Percentiles rank a stretch among this genome's conserved stretches.
Evolutionary conservation across 2,888 invertebrate genomes (phyloP).

Genomic region (Pristionchus fissidentatus): DNA sequence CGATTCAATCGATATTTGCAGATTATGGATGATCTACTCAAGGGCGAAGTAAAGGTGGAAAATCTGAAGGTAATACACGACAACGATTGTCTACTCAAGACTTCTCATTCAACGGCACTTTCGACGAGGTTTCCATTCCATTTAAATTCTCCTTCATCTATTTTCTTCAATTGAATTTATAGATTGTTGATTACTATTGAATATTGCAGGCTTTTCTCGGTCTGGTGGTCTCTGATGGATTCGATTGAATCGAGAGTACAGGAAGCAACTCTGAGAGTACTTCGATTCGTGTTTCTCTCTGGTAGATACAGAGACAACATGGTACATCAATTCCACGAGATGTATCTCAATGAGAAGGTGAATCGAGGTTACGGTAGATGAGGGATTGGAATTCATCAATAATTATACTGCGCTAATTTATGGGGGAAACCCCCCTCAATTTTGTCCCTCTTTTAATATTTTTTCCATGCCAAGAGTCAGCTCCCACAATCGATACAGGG

Average conservation of each 20-base stretch:
- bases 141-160: no score
- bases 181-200: background rate
- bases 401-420: no score
- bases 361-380: background rate
- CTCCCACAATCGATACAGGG: no score
- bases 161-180: background rate
- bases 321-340: constrained; percentile 10
- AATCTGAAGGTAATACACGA: background rate
- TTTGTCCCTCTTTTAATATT: no score
- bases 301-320: background rate
- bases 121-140: background rate
- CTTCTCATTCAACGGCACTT: background rate
- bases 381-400: background rate
- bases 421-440: no score
- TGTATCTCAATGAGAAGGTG: constrained; percentile 1
- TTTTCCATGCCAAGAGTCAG: no score
- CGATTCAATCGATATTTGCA: background rate
- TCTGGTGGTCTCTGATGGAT: constrained; percentile 4
- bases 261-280: background rate
- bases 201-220: background rate
- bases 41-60: background rate
- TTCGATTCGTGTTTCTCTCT: constrained; percentile 5
- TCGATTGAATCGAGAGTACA: background rate
- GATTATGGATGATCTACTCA: constrained; percentile 7
- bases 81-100: background rate